Evolutionary conservation across 1,140 invertebrate genomes (phyloP), one percentile per base, ranked within the genome.

Genomic region (Halyomorpha halys): DNA sequence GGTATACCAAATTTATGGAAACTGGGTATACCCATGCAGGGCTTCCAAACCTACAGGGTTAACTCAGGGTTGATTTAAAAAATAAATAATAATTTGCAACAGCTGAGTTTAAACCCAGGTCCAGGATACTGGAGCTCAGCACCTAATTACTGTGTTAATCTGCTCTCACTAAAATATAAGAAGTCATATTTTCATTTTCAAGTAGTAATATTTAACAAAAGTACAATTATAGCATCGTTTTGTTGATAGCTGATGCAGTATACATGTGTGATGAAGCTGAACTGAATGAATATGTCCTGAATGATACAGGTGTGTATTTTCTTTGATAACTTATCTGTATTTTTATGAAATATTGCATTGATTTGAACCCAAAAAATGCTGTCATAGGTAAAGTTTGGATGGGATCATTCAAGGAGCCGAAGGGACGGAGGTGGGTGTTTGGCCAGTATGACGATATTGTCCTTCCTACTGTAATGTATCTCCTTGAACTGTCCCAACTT

Each of bases 391-490:
- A 87, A 72, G 82, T 90, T 61, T 90, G 85, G 83, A 81, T 82
- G 67, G 87, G 87, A 2, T 81, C 83, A 2, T 82, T 81, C 72
- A 79, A 78, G 27, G 77, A 80, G 65, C 79, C 85, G 0, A 79
- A 77, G 61, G 85, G 86, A 25, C 79, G 82, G 60, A 81, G 81
- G 60, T 90, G 87, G 87, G 81, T 86, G 47, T 90, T 81, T 74
- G 87, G 86, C 13, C 86, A 88, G 73, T 86, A 83, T 72, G 83
- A 86, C 70, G 83, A 86, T 63, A 78, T 81, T 11, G 80, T 83
- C 25, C 73, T 87, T 30, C 83, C 84, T 16, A 80, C 83, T 34
- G 77, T 78, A 47, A 78, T 84, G 73, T 81, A 83, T 69, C 72
- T 86, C 23, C 71, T 86, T 68, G 82, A 86, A 69, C 76, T 78